phyloP scores from a whole-genome alignment of 1,140 invertebrate species.

The Ips nitidus region DNA sequence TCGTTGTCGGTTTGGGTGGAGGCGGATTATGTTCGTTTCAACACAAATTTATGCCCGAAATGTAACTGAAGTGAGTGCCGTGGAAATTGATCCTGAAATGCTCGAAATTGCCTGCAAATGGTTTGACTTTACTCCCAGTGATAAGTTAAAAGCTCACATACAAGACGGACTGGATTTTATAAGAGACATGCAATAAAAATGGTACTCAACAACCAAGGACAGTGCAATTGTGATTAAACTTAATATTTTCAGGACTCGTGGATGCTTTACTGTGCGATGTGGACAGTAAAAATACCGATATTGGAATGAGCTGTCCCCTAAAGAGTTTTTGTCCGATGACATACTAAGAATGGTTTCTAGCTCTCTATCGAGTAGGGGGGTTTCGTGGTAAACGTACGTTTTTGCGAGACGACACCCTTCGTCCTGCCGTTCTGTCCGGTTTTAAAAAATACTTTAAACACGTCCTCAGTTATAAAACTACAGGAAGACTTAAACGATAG shows the following conservation, averaged over 20 bases:
- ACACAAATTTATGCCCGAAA: constrained; percentile 65
- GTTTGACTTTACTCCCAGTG: constrained; percentile 76
- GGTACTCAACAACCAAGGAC: constrained; percentile 46
- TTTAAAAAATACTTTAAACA: constrained; percentile 67
- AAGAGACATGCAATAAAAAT: constrained; percentile 55
- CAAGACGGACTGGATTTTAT: constrained; percentile 84
- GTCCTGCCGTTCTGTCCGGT: constrained; percentile 59
- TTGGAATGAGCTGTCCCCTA: constrained; percentile 90
- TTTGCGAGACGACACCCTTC: constrained; percentile 71
- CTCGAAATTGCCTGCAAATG: constrained; percentile 77
- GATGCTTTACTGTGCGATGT: constrained; percentile 85
- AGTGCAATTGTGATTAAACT: not conserved
- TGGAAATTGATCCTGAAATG: constrained; percentile 88
- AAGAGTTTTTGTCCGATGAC: constrained; percentile 70
- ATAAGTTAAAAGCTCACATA: constrained; percentile 74
- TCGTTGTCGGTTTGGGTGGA: constrained; percentile 80
- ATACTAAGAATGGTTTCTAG: constrained; percentile 64
- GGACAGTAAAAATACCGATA: constrained; percentile 79
- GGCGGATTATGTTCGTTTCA: constrained; percentile 82
- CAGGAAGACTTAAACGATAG: constrained; percentile 82
- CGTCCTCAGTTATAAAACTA: constrained; percentile 67
- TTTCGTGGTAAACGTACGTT: constrained; percentile 83
- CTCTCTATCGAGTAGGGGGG: constrained; percentile 61
- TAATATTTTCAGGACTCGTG: constrained; percentile 58
- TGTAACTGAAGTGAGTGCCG: constrained; percentile 66